These are phyloP conservation scores for Nycticebus coucang DNA, from an alignment of 2,113 vertebrate species.

Conservation along the genomic window DNA sequence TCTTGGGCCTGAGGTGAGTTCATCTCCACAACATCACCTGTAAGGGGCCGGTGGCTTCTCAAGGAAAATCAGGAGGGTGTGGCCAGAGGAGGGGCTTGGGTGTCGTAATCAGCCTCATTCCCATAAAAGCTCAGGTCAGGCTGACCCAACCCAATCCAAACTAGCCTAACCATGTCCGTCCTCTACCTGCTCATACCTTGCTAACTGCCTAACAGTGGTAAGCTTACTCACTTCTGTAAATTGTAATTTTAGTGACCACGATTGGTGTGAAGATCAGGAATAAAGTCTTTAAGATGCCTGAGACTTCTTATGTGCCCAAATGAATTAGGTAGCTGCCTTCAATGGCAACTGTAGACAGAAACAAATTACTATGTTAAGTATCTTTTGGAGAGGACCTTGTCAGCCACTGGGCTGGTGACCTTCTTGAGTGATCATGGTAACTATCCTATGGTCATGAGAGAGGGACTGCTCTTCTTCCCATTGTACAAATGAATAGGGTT, in stretches of 20 bases:
- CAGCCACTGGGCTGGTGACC: not conserved
- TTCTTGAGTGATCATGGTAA: not conserved
- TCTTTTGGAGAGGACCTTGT: not conserved
- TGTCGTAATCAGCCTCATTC: no score
- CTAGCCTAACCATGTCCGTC: no score
- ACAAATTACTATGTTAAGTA: not conserved
- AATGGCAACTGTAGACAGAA: not conserved
- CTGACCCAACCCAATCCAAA: no score
- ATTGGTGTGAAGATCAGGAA: not conserved
- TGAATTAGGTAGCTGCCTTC: not conserved
- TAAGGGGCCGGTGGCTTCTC: not conserved
- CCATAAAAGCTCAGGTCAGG: no score
- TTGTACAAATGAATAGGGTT: no score
- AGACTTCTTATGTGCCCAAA: not conserved
- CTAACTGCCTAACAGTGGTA: not conserved
- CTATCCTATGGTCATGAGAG: not conserved
- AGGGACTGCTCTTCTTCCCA: not conserved
- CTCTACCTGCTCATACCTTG: no score
- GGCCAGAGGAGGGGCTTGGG: not conserved
- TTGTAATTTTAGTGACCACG: not conserved
- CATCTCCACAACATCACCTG: not conserved
- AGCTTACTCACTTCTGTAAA: not conserved
- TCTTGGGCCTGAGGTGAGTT: not conserved
- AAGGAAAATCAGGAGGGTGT: not conserved
- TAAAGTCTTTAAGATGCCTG: not conserved